These are phyloP conservation scores for Lerema accius DNA, from an alignment of 1,140 invertebrate genomes.

Conservation along the genomic window DNA sequence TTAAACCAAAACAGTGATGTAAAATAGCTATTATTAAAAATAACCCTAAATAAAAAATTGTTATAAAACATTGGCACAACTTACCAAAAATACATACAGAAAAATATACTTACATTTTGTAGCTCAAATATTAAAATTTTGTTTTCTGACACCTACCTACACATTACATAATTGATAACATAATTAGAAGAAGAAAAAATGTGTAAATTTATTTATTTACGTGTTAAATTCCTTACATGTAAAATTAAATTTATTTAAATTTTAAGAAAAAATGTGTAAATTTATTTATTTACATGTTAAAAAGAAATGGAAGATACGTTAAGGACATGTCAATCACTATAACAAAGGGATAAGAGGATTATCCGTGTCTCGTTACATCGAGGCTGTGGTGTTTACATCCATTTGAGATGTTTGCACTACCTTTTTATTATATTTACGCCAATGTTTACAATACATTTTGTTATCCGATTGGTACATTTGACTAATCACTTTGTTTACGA, in stretches of 20 bases:
- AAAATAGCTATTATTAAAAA: too few relatives aligned
- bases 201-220: neutral
- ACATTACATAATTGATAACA: too few relatives aligned
- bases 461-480: slow-evolving; percentile 6
- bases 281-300: neutral
- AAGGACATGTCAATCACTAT: slow-evolving; percentile 54
- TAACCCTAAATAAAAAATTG: too few relatives aligned
- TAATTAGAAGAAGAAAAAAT: too few relatives aligned
- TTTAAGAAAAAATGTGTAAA: neutral
- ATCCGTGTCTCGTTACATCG: slow-evolving; percentile 22
- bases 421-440: neutral
- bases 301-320: slow-evolving; percentile 37
- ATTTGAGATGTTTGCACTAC: neutral
- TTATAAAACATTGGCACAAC: too few relatives aligned
- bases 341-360: slow-evolving; percentile 37
- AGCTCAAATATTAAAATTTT: too few relatives aligned
- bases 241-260: too few relatives aligned
- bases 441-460: slow-evolving; percentile 8
- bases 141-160: too few relatives aligned
- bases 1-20: too few relatives aligned
- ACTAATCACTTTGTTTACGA: slow-evolving; percentile 53
- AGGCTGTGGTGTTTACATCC: neutral
- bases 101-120: too few relatives aligned
- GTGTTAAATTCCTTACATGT: too few relatives aligned
- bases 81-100: too few relatives aligned